Percentiles rank a stretch among this genome's conserved stretches.
Evolutionary conservation across 2,888 invertebrate species (phyloP).

Genomic region (Lithodes maja): DNA sequence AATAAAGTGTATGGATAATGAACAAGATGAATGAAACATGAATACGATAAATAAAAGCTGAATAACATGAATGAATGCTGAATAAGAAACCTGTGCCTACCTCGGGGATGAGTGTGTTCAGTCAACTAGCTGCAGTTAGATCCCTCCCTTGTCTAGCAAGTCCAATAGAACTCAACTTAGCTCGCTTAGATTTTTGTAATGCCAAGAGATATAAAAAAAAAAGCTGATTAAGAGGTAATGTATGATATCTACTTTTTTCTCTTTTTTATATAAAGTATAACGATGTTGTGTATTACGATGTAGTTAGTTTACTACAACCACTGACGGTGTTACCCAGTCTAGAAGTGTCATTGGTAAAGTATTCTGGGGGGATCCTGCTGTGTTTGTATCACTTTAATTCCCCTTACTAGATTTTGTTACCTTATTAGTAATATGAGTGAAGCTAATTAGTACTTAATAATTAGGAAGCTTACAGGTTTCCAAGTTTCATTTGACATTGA

Average conservation of each 20-base stretch:
- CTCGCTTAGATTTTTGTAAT: constrained; percentile 45
- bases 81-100: not conserved
- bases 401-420: too few relatives aligned
- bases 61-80: too few relatives aligned
- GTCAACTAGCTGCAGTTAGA: not conserved
- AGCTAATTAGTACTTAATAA: too few relatives aligned
- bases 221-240: not conserved
- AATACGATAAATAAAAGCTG: too few relatives aligned
- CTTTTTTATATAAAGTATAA: not conserved
- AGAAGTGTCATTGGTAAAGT: not conserved
- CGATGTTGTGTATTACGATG: not conserved
- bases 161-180: constrained; percentile 44
- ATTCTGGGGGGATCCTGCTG: not conserved
- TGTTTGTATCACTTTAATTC: not conserved
- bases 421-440: too few relatives aligned
- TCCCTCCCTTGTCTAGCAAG: not conserved
- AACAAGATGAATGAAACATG: too few relatives aligned
- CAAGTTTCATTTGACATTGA: too few relatives aligned
- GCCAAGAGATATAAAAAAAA: not conserved
- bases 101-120: not conserved
- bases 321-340: not conserved
- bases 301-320: not conserved
- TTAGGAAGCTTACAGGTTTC: too few relatives aligned
- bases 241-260: not conserved
- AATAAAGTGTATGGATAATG: too few relatives aligned